phyloP scores from a whole-genome alignment of 2,888 invertebrate species.

The Portevinia maculata region DNA sequence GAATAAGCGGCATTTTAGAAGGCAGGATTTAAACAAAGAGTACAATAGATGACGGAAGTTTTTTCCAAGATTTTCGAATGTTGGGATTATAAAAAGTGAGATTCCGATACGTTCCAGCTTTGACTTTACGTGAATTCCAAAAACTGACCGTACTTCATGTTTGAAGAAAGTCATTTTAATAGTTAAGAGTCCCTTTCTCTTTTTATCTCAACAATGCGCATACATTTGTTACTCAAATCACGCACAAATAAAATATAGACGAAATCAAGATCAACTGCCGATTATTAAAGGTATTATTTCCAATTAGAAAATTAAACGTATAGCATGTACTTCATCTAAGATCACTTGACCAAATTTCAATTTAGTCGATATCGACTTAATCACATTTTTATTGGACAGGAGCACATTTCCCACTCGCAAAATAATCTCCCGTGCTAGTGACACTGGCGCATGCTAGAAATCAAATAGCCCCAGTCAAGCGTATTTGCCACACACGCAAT shows the following conservation, averaged over 20 bases:
- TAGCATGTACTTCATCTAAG: slow-evolving; percentile 40
- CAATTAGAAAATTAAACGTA: slow-evolving; percentile 32
- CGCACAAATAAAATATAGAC: slow-evolving; percentile 39
- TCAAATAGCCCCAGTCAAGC: slow-evolving; percentile 53
- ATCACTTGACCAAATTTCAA: slow-evolving; percentile 21
- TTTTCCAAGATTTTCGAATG: no score
- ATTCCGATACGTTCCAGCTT: no score
- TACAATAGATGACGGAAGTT: no score
- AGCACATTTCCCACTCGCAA: slow-evolving; percentile 70
- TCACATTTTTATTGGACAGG: slow-evolving; percentile 74
- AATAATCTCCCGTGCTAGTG: slow-evolving; percentile 51
- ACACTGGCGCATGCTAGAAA: slow-evolving; percentile 73
- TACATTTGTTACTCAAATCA: slow-evolving; percentile 23
- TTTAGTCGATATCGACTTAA: slow-evolving; percentile 41
- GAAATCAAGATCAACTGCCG: slow-evolving; percentile 51
- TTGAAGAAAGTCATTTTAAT: no score
- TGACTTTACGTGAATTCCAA: no score
- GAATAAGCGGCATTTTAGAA: no score
- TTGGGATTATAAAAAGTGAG: no score
- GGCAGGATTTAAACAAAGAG: no score
- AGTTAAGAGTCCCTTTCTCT: no score
- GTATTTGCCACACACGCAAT: slow-evolving; percentile 66
- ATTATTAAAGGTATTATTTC: slow-evolving; percentile 59
- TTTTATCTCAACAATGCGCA: no score
- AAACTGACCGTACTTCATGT: no score